These are phyloP conservation scores for Mustela lutreola DNA, from an alignment of 2,113 vertebrate species.

Conservation along the genomic window DNA sequence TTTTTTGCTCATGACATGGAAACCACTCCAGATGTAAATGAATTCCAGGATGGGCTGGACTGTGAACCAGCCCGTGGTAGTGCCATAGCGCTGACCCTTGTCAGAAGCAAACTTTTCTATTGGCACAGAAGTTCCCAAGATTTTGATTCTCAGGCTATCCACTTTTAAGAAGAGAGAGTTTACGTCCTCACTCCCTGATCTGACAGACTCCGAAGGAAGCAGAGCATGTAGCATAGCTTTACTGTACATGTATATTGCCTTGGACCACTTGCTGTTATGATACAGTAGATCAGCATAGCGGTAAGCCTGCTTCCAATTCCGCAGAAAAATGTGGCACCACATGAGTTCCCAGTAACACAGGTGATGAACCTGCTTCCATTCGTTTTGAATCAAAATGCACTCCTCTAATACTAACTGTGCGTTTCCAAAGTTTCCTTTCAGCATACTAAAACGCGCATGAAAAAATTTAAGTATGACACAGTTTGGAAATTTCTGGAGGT, in stretches of 20 bases:
- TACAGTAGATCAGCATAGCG: conserved; percentile 89
- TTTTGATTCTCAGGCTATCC: conserved; percentile 63
- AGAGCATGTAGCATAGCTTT: conserved; percentile 92
- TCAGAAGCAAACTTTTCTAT: conserved; percentile 75
- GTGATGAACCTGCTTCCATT: conserved; percentile 94
- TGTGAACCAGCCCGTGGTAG: conserved; percentile 63
- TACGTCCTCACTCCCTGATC: conserved; percentile 87
- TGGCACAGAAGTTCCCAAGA: conserved; percentile 72
- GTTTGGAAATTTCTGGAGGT: conserved; percentile 91
- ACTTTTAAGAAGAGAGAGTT: conserved; percentile 86
- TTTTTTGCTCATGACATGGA: conserved; percentile 77
- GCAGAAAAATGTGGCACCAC: conserved; percentile 92
- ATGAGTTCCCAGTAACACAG: conserved; percentile 95
- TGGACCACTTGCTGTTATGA: conserved; percentile 93
- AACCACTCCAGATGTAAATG: conserved; percentile 80
- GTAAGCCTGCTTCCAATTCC: conserved; percentile 91
- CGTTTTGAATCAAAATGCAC: conserved; percentile 90
- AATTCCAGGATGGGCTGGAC: conserved; percentile 81
- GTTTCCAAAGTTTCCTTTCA: conserved; percentile 90
- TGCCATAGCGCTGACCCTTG: conserved; percentile 72
- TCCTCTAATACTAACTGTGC: conserved; percentile 88
- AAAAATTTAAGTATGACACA: conserved; percentile 93
- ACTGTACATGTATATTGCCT: conserved; percentile 91
- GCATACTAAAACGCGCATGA: conserved; percentile 88
- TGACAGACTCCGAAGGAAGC: conserved; percentile 88